Base-by-base conservation (phyloP, 1,140 invertebrate genomes). In the Vollenhovia emeryi region DNA sequence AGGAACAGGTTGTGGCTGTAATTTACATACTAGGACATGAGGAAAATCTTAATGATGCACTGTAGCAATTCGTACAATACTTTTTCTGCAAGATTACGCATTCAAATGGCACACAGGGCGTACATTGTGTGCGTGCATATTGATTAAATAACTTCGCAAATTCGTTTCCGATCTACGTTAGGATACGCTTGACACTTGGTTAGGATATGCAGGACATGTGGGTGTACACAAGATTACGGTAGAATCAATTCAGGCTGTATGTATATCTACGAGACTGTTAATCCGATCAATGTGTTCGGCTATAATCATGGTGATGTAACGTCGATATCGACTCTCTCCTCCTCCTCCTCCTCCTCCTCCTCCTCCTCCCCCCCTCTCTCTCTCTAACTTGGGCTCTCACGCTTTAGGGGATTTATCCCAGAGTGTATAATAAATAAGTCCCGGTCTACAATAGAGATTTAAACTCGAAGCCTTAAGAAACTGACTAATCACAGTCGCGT, bases 211-310 rank as follows among this genome's bases (percentile, higher is more conserved):
- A 43, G n/a, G n/a, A n/a, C 21, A 13, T 21, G 15, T 52, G 21
- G 8, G 5, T 66, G 62, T 8, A 30, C 40, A 13, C 45, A 64
- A 33, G 36, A 21, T 76, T 62, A 30, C 24, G 18, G 2, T 76
- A 21, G 36, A 62, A 33, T 55, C 57, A 48, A 78, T 78, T 33
- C 40, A 43, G 11, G 40, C 7, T 66, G n/a, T 43, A 24, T 30
- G 69, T 79, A n/a, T 18, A 5, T 36, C 18, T 36, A 6, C 6
- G 33, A 36, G 33, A 36, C 11, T 24, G 45, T 79, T 79, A 79
- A 79, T 79, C 62, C 43, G 60, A 45, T 18, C n/a, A 40, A 68
- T 66, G 45, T 48, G 18, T 66, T 79, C 43, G 36, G 27, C 36
- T 24, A 18, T 60, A 59, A 79, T 66, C 21, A 50, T 11, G 52